Conservation (phyloP, 2,888 invertebrate species). For the Netelia melanura region DNA sequence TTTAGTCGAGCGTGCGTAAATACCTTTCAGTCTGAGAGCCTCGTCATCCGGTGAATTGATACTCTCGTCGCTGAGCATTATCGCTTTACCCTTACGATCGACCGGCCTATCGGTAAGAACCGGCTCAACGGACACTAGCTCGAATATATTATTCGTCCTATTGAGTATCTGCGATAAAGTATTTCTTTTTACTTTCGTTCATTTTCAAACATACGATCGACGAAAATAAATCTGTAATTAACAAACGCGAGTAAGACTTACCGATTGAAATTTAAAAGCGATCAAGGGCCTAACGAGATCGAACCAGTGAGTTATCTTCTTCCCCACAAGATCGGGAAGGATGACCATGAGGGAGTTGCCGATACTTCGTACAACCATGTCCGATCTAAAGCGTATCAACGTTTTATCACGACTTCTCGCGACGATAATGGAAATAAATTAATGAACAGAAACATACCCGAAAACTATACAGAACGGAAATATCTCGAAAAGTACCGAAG, state of each 20-base stretch:
- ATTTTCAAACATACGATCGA: not conserved
- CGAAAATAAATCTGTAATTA: not conserved
- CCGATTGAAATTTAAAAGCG: constrained; percentile 97
- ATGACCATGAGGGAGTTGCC: constrained; percentile 96
- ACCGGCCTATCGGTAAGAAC: constrained; percentile 89
- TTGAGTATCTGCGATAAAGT: constrained; percentile 91
- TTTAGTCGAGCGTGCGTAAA: not conserved
- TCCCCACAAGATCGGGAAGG: constrained; percentile 94
- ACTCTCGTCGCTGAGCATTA: constrained; percentile 87
- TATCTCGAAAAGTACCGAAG: constrained; percentile 96
- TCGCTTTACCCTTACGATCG: constrained; percentile 86
- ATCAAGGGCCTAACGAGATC: constrained; percentile 96
- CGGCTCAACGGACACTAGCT: constrained; percentile 95
- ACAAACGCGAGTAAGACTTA: constrained; percentile 85
- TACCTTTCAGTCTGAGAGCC: constrained; percentile 81
- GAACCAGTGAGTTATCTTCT: constrained; percentile 96
- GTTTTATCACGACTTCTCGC: not conserved
- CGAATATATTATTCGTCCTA: constrained; percentile 98
- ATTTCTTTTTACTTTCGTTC: no score
- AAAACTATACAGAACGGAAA: constrained; percentile 99
- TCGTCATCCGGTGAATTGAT: constrained; percentile 88
- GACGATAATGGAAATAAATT: not conserved
- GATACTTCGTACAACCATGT: constrained; percentile 95
- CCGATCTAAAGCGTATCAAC: constrained; percentile 87
- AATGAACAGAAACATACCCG: constrained; percentile 87